phyloP scores from a whole-genome alignment of 2,113 vertebrate species.

The Maccullochella peelii region DNA sequence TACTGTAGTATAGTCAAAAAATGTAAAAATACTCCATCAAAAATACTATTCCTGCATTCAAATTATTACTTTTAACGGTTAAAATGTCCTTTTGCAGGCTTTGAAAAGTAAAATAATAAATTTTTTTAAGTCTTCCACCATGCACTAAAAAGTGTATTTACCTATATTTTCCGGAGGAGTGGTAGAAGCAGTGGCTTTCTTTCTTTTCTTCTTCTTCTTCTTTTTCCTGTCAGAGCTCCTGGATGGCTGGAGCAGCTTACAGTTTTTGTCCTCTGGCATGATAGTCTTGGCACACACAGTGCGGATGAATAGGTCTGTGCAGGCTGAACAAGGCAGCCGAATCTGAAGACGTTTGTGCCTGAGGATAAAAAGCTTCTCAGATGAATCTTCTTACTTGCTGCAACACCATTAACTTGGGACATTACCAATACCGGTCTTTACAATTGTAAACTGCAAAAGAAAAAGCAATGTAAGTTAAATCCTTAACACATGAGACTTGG shows the following conservation, averaged over 20 bases:
- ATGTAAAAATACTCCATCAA: neutral
- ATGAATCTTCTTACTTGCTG: neutral
- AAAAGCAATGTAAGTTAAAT: no score
- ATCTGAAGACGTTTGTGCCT: neutral
- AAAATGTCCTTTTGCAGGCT: neutral
- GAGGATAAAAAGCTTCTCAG: neutral
- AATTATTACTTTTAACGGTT: neutral
- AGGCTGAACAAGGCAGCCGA: neutral
- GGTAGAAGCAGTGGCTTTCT: constrained; percentile 27
- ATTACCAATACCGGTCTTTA: neutral
- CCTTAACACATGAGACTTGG: neutral
- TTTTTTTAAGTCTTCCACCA: neutral
- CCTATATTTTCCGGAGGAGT: constrained; percentile 64
- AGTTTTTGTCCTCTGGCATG: constrained; percentile 49
- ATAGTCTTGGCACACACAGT: neutral
- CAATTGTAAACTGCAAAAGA: neutral
- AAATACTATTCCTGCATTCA: neutral
- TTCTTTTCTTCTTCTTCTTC: constrained; percentile 69
- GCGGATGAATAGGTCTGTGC: neutral
- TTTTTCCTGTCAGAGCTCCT: constrained; percentile 52
- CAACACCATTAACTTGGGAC: neutral
- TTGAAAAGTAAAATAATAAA: no score
- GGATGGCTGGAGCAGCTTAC: constrained; percentile 20
- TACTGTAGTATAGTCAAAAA: neutral
- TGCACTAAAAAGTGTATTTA: constrained; percentile 26